Conservation (phyloP, 2,113 vertebrate species). For the Ranitomeya variabilis region DNA sequence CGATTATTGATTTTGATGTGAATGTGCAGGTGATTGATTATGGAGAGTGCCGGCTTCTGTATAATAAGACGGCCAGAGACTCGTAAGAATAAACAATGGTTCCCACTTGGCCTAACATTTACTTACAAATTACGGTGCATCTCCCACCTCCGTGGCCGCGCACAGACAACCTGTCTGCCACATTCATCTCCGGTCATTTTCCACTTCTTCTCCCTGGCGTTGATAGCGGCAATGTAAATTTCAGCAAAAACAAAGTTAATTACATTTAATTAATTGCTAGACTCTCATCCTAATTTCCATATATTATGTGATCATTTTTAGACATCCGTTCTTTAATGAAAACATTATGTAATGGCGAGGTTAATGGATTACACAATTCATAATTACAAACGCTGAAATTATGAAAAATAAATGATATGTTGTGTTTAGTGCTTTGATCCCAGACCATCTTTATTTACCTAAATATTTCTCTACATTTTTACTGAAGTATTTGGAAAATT, state of each 20-base stretch:
- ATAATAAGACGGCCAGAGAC: neutral
- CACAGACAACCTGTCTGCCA: neutral
- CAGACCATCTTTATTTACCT: neutral
- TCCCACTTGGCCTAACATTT: constrained; percentile 16
- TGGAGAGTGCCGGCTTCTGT: neutral
- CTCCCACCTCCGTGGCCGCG: neutral
- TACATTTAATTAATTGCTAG: constrained; percentile 15
- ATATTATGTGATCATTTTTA: constrained; percentile 21
- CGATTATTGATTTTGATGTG: neutral
- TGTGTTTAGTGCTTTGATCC: neutral
- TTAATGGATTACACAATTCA: neutral
- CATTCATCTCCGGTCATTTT: neutral
- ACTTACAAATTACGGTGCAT: neutral
- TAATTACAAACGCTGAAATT: neutral
- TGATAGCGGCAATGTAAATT: neutral
- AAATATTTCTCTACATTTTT: neutral
- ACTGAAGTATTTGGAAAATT: neutral
- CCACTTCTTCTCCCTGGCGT: neutral
- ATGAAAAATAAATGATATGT: constrained; percentile 25
- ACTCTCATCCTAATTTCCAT: constrained; percentile 9
- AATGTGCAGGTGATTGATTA: neutral
- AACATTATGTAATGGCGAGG: neutral
- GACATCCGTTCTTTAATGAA: neutral
- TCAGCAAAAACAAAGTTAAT: constrained; percentile 44
- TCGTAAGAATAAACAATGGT: neutral